Conservation (phyloP, 2,113 vertebrate genomes). For the Origma solitaria region DNA sequence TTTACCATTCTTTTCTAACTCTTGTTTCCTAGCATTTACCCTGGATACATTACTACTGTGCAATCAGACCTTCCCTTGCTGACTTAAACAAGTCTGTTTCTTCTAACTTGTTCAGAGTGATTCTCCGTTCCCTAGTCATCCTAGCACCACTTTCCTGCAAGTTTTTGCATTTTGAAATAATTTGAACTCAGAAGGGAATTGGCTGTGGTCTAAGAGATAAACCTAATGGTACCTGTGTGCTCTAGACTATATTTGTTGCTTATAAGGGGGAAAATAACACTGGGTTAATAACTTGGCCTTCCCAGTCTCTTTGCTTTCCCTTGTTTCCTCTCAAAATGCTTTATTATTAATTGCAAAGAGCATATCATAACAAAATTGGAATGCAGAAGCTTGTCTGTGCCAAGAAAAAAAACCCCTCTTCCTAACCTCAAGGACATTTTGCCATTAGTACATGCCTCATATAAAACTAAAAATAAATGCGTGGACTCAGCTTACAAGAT, state of each 20-base stretch:
- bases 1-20: neutral
- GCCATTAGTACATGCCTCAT: conserved; percentile 2
- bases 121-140: neutral
- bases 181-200: neutral
- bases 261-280: neutral
- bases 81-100: neutral
- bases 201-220: neutral
- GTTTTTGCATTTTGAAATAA: neutral
- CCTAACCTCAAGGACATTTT: conserved; percentile 41
- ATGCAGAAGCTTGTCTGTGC: neutral
- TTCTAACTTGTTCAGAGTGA: neutral
- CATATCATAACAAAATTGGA: conserved; percentile 11
- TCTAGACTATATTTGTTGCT: neutral
- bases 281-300: conserved; percentile 18
- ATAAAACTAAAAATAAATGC: conserved; percentile 31
- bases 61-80: neutral
- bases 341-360: conserved; percentile 34
- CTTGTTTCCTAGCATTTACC: neutral
- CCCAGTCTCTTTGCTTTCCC: neutral
- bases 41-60: neutral
- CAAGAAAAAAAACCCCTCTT: neutral
- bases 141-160: neutral
- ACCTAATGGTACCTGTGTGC: neutral
- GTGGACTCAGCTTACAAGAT: neutral
- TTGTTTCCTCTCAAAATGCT: conserved; percentile 3